A percentile compares a stretch with the other conserved stretches of the same genome.
phyloP scores from a whole-genome alignment of 2,797 vertebrate species.

The Sebastes trivittatus region DNA sequence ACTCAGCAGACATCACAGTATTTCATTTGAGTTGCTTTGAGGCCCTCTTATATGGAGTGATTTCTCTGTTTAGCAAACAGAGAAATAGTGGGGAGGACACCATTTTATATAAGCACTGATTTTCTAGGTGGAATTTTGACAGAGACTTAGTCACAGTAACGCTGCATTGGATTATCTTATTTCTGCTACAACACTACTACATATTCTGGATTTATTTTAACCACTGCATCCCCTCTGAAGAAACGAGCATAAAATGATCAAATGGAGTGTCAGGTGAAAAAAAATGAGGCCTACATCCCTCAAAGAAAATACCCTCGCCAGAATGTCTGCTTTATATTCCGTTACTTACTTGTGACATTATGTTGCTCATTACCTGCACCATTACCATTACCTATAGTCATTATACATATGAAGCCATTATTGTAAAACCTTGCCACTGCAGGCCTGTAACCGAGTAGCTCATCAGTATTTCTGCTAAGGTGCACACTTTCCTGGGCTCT shows the following conservation, averaged over 20 bases:
- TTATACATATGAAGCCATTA: constrained; percentile 64
- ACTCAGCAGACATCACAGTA: constrained; percentile 66
- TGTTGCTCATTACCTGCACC: constrained; percentile 71
- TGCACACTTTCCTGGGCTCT: constrained; percentile 60
- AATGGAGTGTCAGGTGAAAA: constrained; percentile 24
- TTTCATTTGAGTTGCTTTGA: constrained; percentile 54
- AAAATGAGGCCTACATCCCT: constrained; percentile 40
- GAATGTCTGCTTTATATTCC: constrained; percentile 64
- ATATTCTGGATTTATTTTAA: constrained; percentile 39
- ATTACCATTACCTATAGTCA: constrained; percentile 59
- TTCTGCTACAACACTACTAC: constrained; percentile 18
- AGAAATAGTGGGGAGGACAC: constrained; percentile 20
- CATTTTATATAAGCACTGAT: constrained; percentile 35
- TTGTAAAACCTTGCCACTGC: constrained; percentile 59
- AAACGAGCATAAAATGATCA: constrained; percentile 38
- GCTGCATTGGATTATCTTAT: constrained; percentile 34
- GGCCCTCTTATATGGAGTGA: constrained; percentile 27
- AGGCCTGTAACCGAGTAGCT: constrained; percentile 65
- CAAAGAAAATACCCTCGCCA: constrained; percentile 43
- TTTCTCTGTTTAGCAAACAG: constrained; percentile 46
- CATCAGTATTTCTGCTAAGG: constrained; percentile 77
- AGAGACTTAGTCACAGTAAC: constrained; percentile 42
- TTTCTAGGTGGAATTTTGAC: constrained; percentile 18
- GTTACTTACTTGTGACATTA: constrained; percentile 70
- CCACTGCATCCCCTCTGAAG: constrained; percentile 10